Conservation (phyloP, 1,140 invertebrate species). For the Eulimnadia texana region DNA sequence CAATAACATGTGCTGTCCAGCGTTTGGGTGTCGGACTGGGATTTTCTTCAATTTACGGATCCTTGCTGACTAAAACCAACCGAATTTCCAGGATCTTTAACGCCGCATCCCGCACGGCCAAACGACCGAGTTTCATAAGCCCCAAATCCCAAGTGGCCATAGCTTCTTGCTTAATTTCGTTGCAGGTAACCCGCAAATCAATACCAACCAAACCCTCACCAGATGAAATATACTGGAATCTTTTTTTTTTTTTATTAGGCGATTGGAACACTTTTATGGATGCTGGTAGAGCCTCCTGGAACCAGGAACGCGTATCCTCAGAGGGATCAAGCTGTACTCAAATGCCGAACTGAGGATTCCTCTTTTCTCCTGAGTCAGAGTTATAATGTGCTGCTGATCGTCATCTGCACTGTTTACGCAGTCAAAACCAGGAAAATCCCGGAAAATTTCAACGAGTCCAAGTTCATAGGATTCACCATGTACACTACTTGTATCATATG, state of each 20-base stretch:
- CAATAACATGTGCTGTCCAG: slow-evolving; percentile 35
- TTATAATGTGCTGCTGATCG: slow-evolving; percentile 46
- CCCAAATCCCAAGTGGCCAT: slow-evolving; percentile 58
- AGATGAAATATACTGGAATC: too few species aligned
- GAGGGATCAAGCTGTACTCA: slow-evolving; percentile 37
- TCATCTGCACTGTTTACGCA: slow-evolving; percentile 45
- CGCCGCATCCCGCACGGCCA: slow-evolving; percentile 43
- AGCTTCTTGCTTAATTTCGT: slow-evolving; percentile 42
- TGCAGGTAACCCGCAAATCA: slow-evolving; percentile 32
- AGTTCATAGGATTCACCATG: slow-evolving; percentile 52
- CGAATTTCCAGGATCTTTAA: slow-evolving; percentile 45
- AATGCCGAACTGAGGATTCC: slow-evolving; percentile 41
- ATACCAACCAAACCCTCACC: too few species aligned
- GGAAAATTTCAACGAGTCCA: slow-evolving; percentile 48
- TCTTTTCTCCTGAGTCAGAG: slow-evolving; percentile 44
- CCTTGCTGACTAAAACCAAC: slow-evolving; percentile 47
- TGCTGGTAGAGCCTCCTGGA: slow-evolving; percentile 40
- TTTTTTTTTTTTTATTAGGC: slow-evolving; percentile 13
- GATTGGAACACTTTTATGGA: slow-evolving; percentile 31
- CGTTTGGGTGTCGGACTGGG: slow-evolving; percentile 42
- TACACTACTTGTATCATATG: slow-evolving; percentile 51
- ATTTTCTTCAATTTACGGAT: slow-evolving; percentile 44
- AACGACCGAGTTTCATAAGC: slow-evolving; percentile 53
- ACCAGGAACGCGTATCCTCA: slow-evolving; percentile 36
- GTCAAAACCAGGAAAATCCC: slow-evolving; percentile 45